Percentiles rank a stretch among this genome's conserved stretches.
phyloP scores from a whole-genome alignment of 2,797 vertebrate genomes.

The Fistularia tabacaria region DNA sequence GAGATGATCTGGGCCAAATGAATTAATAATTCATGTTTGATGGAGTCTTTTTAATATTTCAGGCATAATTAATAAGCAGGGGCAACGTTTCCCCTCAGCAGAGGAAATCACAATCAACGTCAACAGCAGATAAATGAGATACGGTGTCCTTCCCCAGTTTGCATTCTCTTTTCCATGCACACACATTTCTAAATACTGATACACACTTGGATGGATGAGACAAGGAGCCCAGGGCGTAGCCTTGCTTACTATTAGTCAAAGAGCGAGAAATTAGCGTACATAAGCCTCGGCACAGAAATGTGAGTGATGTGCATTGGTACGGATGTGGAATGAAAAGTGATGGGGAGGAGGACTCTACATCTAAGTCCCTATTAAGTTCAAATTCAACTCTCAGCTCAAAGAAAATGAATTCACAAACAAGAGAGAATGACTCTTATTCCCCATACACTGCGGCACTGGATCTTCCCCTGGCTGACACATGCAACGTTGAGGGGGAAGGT shows the following conservation, averaged over 20 bases:
- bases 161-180: conserved; percentile 5
- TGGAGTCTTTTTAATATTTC: conserved; percentile 79
- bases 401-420: conserved; percentile 49
- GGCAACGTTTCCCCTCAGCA: conserved; percentile 52
- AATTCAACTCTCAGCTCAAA: conserved; percentile 44
- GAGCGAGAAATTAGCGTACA: conserved; percentile 30
- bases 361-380: conserved; percentile 48
- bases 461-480: conserved; percentile 16
- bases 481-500: conserved; percentile 1
- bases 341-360: conserved; percentile 31
- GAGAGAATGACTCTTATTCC: conserved; percentile 16
- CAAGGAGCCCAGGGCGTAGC: conserved; percentile 36
- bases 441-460: conserved; percentile 21
- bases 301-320: conserved; percentile 34
- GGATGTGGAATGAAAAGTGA: conserved; percentile 42
- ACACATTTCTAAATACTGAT: conserved; percentile 5
- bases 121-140: conserved; percentile 64
- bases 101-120: conserved; percentile 62
- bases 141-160: conserved; percentile 32
- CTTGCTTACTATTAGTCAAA: conserved; percentile 51
- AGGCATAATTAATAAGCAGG: conserved; percentile 76
- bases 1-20: conserved; percentile 69
- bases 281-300: conserved; percentile 18
- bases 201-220: conserved; percentile 32
- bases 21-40: conserved; percentile 78